Base-by-base conservation (phyloP, 2,113 vertebrate species). In the Rynchops niger region DNA sequence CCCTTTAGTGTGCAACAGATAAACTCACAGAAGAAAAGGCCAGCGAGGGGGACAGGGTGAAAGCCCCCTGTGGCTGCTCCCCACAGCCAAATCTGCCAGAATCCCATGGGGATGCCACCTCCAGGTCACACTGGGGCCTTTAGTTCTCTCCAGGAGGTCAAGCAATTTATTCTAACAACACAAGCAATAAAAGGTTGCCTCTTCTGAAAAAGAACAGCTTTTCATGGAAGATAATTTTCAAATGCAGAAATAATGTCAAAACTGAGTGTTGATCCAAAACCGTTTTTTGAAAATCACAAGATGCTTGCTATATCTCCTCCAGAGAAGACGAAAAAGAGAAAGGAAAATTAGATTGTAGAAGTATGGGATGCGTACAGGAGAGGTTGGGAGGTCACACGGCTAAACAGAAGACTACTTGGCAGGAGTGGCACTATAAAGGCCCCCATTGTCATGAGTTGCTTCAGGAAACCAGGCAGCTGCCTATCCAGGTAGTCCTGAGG, bases 41-140 rank as follows among this genome's bases (percentile, higher is more conserved):
- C 45, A 34, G 12, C 63, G 40, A 69, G 16, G 10, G 30, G 16
- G 2, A 59, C 40, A 66, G 17, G 12, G 9, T 0, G 3, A 81
- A 30, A 83, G 3, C 2, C 14, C 1, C 0, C 52, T 59, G 12
- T 2, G 5, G 30, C 21, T 56, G 36, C 42, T 74, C 7, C 15
- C 25, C 20, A 27, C 29, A 72, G 11, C 12, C 9, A 40, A 79
- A 87, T 7, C 52, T 61, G 29, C 32, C 43, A 59, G 29, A 69
- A 5, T 56, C 22, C 34, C 12, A 36, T 22, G 30, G 25, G 21
- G 6, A 40, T 53, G 12, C 3, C 47, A 55, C 12, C 13, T 84
- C 27, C 50, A 62, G 38, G 38, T 42, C 26, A 21, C 17, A 16
- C 8, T 11, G 29, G 20, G 2, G 1, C 4, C 23, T 72, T 59